Evolutionary conservation across 2,113 vertebrate genomes (phyloP).

Genomic region (Chionodraco myersi): DNA sequence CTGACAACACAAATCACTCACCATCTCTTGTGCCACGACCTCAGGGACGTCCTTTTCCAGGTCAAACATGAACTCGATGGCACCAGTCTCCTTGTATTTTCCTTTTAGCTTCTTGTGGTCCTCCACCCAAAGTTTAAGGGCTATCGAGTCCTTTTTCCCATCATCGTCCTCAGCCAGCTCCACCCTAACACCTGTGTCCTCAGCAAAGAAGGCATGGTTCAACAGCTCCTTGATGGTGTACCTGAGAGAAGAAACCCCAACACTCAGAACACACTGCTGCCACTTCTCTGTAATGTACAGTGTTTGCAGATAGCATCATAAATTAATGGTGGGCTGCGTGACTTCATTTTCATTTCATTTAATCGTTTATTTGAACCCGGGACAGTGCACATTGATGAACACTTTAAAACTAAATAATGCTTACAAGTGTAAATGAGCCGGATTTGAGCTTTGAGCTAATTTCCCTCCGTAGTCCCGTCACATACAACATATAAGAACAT

Average conservation of each 20-base stretch:
- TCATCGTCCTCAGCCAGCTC: constrained; percentile 96
- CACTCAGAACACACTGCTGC: not conserved
- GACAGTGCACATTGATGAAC: too few relatives aligned
- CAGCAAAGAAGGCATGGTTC: constrained; percentile 96
- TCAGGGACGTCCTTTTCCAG: constrained; percentile 94
- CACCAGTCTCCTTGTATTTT: constrained; percentile 96
- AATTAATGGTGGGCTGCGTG: not conserved
- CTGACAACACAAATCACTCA: constrained; percentile 68
- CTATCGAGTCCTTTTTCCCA: constrained; percentile 92
- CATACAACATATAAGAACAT: too few relatives aligned
- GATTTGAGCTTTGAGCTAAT: too few relatives aligned
- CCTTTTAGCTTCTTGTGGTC: constrained; percentile 97
- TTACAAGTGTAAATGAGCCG: too few relatives aligned
- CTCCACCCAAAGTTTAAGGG: constrained; percentile 95
- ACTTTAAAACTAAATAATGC: too few relatives aligned
- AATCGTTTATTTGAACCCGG: too few relatives aligned
- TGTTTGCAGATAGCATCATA: not conserved
- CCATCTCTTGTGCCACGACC: constrained; percentile 96
- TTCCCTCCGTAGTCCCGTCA: too few relatives aligned
- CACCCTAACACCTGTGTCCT: constrained; percentile 95
- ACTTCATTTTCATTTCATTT: too few relatives aligned
- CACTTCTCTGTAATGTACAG: not conserved
- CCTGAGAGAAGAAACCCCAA: constrained; percentile 72
- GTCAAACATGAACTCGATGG: constrained; percentile 96
- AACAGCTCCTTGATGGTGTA: constrained; percentile 95